Conservation (phyloP, 92 coral and sea anemone species). For the Epizoanthus rinbou region DNA sequence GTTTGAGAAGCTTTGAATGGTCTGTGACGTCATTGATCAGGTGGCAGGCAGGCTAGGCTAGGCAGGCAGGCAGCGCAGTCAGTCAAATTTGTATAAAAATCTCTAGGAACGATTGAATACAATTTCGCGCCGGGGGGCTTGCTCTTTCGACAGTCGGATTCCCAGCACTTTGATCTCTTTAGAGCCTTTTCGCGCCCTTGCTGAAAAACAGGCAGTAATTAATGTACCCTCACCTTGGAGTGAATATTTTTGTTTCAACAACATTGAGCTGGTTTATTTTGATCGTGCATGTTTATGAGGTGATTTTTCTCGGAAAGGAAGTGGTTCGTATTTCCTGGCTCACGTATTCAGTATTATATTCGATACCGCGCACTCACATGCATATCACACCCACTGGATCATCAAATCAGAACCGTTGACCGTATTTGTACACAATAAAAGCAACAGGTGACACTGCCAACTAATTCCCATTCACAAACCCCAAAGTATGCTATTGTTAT, state of each 20-base stretch:
- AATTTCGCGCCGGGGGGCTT: slow-evolving; percentile 68
- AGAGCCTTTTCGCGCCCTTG: background rate
- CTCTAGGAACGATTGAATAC: slow-evolving; percentile 41
- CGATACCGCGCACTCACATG: slow-evolving; percentile 20
- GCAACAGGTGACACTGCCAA: slow-evolving; percentile 43
- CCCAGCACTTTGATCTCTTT: slow-evolving; percentile 17
- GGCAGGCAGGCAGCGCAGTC: slow-evolving; percentile 22
- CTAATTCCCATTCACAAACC: slow-evolving; percentile 28
- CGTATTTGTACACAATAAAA: slow-evolving; percentile 47
- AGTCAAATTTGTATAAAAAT: slow-evolving; percentile 34
- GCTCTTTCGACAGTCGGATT: slow-evolving; percentile 25
- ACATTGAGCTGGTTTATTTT: background rate
- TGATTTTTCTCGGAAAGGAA: slow-evolving; percentile 21
- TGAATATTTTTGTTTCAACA: slow-evolving; percentile 22
- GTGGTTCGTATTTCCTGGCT: slow-evolving; percentile 24
- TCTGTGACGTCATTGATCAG: slow-evolving; percentile 72
- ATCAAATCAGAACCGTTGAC: slow-evolving; percentile 42
- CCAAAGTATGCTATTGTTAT: slow-evolving; percentile 30
- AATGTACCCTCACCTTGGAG: slow-evolving; percentile 1
- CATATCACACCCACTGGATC: slow-evolving; percentile 36
- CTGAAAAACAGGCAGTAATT: slow-evolving; percentile 11
- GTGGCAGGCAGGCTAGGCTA: slow-evolving; percentile 44
- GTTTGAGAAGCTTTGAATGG: slow-evolving; percentile 68
- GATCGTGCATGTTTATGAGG: slow-evolving; percentile 14
- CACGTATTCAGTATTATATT: slow-evolving; percentile 40